Percentiles rank a stretch among this genome's conserved stretches.
Conservation (phyloP, 2,797 vertebrate genomes). For the Enteromius viviparus region DNA sequence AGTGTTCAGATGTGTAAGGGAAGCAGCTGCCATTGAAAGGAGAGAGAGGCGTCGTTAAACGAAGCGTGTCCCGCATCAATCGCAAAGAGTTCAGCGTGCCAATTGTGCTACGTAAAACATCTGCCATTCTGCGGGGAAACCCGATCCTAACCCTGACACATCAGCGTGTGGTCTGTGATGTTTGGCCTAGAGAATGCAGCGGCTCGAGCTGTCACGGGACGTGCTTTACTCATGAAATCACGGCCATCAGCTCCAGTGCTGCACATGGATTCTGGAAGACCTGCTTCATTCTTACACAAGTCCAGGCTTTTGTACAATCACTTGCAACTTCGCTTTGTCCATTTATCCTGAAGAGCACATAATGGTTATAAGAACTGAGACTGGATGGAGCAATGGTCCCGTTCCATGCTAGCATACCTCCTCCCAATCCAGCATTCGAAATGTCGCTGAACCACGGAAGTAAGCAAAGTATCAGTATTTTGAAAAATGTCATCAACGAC, state of each 20-base stretch:
- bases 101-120: conserved; percentile 48
- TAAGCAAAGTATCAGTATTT: conserved; percentile 3
- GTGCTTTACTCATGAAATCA: conserved; percentile 66
- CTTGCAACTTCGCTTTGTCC: background rate
- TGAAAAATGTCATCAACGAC: background rate
- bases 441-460: background rate
- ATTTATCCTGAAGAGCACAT: conserved; percentile 13
- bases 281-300: conserved; percentile 51
- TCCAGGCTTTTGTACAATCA: conserved; percentile 64
- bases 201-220: conserved; percentile 52
- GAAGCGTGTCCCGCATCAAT: conserved; percentile 56
- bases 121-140: conserved; percentile 56
- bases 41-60: conserved; percentile 59
- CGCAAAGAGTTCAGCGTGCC: conserved; percentile 52
- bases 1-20: background rate
- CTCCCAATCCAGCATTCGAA: background rate
- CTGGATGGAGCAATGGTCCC: background rate
- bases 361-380: background rate
- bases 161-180: conserved; percentile 55
- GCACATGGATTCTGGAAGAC: conserved; percentile 38
- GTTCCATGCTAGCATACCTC: background rate
- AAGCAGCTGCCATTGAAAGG: conserved; percentile 27
- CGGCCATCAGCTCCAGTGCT: conserved; percentile 65
- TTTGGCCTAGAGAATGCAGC: conserved; percentile 47
- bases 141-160: conserved; percentile 55